phyloP scores from a whole-genome alignment of 2,113 vertebrate species.

The Silurus meridionalis region DNA sequence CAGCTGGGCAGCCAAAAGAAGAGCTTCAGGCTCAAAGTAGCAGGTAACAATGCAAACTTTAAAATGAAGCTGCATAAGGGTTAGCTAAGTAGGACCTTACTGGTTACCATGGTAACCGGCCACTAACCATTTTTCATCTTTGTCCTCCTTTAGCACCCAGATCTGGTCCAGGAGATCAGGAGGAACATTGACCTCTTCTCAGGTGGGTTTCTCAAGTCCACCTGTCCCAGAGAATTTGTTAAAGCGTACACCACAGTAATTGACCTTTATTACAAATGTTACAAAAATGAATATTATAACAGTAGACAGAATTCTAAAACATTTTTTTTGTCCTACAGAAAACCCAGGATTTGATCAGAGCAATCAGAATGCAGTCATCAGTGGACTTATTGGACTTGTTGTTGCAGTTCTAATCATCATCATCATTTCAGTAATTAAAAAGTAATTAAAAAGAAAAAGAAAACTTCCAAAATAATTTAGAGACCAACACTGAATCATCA shows the following conservation, averaged over 20 bases:
- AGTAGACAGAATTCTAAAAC: not conserved
- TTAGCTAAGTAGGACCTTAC: not conserved
- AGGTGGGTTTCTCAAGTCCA: constrained; percentile 38
- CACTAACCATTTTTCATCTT: no score
- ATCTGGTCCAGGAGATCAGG: constrained; percentile 50
- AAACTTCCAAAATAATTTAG: no score
- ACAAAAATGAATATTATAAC: not conserved
- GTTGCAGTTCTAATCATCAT: not conserved
- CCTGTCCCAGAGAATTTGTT: not conserved
- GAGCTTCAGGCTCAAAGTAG: constrained; percentile 49
- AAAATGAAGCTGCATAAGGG: not conserved
- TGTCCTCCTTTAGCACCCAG: constrained; percentile 48
- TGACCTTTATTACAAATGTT: not conserved
- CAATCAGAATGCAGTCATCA: not conserved
- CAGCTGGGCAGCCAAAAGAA: constrained; percentile 54
- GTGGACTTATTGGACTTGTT: not conserved
- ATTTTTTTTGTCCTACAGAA: not conserved
- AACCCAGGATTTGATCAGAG: not conserved
- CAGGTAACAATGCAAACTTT: constrained; percentile 49
- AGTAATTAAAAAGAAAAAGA: no score
- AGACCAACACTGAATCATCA: not conserved
- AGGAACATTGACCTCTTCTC: constrained; percentile 48
- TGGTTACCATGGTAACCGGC: not conserved
- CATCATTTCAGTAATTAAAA: not conserved
- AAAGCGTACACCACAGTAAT: not conserved